Percentiles rank a stretch among this genome's conserved stretches.
These are phyloP conservation scores for Platichthys flesus DNA, from an alignment of 2,113 vertebrate species.

Conservation along the genomic window DNA sequence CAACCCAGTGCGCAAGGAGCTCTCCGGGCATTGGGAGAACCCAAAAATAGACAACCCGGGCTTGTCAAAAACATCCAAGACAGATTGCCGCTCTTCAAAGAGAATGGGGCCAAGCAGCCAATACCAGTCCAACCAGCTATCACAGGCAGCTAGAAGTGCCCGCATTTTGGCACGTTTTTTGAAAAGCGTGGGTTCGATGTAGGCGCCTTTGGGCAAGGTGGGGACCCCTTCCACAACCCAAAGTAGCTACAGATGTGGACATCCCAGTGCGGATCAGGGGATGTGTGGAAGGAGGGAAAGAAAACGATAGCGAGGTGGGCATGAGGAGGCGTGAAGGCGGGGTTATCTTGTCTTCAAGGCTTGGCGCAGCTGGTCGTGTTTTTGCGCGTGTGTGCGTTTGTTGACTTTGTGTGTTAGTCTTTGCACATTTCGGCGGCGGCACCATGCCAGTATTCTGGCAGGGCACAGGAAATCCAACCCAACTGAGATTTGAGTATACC, in stretches of 20 bases:
- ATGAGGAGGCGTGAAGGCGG: constrained; percentile 81
- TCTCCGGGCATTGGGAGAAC: constrained; percentile 79
- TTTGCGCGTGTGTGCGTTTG: constrained; percentile 73
- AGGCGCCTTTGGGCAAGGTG: constrained; percentile 79
- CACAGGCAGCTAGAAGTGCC: constrained; percentile 70
- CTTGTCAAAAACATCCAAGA: constrained; percentile 81
- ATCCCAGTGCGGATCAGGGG: constrained; percentile 74
- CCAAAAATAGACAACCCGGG: constrained; percentile 82
- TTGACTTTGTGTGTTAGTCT: constrained; percentile 74
- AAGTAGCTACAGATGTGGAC: constrained; percentile 80
- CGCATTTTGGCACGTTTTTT: constrained; percentile 81
- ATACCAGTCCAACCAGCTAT: constrained; percentile 73
- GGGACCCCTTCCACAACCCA: constrained; percentile 78
- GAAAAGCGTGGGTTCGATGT: constrained; percentile 83
- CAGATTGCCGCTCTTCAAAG: constrained; percentile 79
- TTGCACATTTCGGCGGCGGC: constrained; percentile 75
- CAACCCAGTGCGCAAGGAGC: constrained; percentile 74
- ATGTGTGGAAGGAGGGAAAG: constrained; percentile 69
- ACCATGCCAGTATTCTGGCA: constrained; percentile 81
- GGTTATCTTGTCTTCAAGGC: constrained; percentile 82
- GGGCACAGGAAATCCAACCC: constrained; percentile 77
- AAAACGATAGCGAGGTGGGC: constrained; percentile 74
- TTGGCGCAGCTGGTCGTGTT: constrained; percentile 82
- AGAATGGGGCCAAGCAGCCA: constrained; percentile 77
- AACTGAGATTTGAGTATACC: constrained; percentile 76